Percentiles rank a stretch among this genome's conserved stretches.
Conservation (phyloP, 2,797 vertebrate genomes). For the Crypturellus tataupa region DNA sequence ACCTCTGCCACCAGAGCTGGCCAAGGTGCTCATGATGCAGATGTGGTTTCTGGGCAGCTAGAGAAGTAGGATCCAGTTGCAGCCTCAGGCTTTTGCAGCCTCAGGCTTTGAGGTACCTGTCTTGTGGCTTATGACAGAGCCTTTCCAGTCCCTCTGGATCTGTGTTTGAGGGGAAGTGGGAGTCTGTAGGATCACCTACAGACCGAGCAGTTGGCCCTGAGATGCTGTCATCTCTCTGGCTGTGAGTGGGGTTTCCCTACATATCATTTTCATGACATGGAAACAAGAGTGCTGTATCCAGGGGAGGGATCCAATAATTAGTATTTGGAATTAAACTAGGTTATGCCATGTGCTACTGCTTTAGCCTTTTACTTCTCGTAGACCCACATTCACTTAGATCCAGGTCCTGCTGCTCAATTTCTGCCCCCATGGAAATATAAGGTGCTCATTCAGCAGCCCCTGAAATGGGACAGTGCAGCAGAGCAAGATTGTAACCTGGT, state of each 20-base stretch:
- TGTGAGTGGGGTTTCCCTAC: too few species aligned
- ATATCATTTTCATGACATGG: background rate
- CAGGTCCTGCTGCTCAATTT: background rate
- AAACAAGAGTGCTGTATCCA: background rate
- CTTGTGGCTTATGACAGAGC: background rate
- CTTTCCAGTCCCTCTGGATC: background rate
- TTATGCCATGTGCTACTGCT: background rate
- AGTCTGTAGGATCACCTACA: background rate
- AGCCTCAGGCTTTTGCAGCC: background rate
- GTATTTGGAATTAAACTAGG: background rate
- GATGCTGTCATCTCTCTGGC: background rate
- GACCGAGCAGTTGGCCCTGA: background rate
- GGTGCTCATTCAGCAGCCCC: background rate
- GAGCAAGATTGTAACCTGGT: background rate
- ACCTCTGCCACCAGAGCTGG: background rate
- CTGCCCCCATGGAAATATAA: background rate
- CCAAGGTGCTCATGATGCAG: background rate
- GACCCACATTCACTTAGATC: accelerated
- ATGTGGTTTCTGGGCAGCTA: background rate
- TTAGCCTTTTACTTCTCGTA: background rate
- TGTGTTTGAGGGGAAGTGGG: background rate
- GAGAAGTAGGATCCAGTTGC: background rate
- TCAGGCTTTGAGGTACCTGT: background rate
- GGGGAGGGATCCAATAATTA: background rate
- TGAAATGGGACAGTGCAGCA: background rate